Evolutionary conservation across 2,113 vertebrate genomes (phyloP).

Genomic region (Carassius gibelio): DNA sequence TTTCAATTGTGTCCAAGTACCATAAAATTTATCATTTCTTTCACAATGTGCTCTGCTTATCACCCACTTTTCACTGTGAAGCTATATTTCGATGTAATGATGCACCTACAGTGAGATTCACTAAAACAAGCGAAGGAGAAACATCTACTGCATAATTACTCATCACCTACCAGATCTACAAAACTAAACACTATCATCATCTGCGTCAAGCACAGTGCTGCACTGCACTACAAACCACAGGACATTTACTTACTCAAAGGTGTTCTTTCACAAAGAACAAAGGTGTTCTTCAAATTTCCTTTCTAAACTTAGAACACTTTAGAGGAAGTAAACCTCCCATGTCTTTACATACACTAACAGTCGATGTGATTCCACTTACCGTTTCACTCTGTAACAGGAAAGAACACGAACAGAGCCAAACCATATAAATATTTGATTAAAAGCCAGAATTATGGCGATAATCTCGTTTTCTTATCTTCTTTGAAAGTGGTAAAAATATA

Average conservation of each 20-base stretch:
- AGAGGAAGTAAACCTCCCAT: not conserved
- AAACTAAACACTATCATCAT: constrained; percentile 10
- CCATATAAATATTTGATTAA: constrained; percentile 8
- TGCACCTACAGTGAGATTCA: not conserved
- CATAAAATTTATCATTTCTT: not conserved
- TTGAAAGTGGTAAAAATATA: no score
- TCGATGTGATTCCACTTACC: constrained; percentile 50
- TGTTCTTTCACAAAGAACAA: not conserved
- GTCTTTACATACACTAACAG: not conserved
- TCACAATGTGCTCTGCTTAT: not conserved
- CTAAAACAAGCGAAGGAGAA: not conserved
- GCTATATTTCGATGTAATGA: not conserved
- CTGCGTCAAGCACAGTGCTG: not conserved
- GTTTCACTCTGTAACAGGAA: constrained; percentile 46
- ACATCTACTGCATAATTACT: not conserved
- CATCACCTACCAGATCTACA: not conserved
- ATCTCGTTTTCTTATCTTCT: not conserved
- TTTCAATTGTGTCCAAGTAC: not conserved
- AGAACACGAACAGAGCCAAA: constrained; percentile 54
- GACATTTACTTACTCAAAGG: not conserved
- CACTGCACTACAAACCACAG: not conserved
- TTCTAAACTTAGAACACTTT: not conserved
- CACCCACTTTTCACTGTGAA: not conserved
- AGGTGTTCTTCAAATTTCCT: not conserved
- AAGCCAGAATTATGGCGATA: not conserved